Percentiles rank a stretch among this genome's conserved stretches.
phyloP scores from a whole-genome alignment of 30 jellyfish, hydroid and myxozoan genomes.

The Aurelia sp. region DNA sequence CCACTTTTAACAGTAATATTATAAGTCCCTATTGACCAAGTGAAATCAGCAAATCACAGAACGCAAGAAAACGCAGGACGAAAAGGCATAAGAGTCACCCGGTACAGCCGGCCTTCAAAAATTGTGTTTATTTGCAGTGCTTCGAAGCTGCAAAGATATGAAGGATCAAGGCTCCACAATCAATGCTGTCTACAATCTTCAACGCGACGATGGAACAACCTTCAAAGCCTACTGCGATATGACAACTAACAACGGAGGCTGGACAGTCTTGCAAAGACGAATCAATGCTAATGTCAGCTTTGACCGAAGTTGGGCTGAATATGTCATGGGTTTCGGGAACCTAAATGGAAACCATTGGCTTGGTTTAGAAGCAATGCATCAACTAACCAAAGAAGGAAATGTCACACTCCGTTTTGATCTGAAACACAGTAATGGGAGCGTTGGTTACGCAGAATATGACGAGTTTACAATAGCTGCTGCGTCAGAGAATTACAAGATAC shows the following conservation, averaged over 20 bases:
- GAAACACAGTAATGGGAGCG: not conserved
- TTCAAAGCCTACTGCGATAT: conserved; percentile 40
- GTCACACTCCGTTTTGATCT: conserved; percentile 29
- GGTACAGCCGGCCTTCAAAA: too few species aligned
- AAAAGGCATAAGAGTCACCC: too few species aligned
- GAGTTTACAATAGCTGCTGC: too few species aligned
- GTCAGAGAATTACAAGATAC: not conserved
- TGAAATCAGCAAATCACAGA: too few species aligned
- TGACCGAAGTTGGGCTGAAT: conserved; percentile 21
- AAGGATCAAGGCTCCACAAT: not conserved
- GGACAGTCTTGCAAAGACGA: conserved; percentile 44
- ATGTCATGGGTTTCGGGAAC: conserved; percentile 35
- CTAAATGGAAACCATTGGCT: conserved; percentile 35
- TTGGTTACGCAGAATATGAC: too few species aligned
- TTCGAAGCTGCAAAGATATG: conserved; percentile 15
- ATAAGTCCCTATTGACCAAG: too few species aligned
- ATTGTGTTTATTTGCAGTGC: conserved; percentile 1
- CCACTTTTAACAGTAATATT: too few species aligned
- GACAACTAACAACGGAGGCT: conserved; percentile 50
- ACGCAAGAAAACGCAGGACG: too few species aligned
- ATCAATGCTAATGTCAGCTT: conserved; percentile 15
- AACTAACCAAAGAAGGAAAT: conserved; percentile 10
- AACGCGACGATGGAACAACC: conserved; percentile 21
- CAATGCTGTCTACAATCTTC: not conserved
- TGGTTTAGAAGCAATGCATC: conserved; percentile 50